Percentiles rank a stretch among this genome's conserved stretches.
phyloP scores from a whole-genome alignment of 2,113 vertebrate genomes.

The Passer domesticus region DNA sequence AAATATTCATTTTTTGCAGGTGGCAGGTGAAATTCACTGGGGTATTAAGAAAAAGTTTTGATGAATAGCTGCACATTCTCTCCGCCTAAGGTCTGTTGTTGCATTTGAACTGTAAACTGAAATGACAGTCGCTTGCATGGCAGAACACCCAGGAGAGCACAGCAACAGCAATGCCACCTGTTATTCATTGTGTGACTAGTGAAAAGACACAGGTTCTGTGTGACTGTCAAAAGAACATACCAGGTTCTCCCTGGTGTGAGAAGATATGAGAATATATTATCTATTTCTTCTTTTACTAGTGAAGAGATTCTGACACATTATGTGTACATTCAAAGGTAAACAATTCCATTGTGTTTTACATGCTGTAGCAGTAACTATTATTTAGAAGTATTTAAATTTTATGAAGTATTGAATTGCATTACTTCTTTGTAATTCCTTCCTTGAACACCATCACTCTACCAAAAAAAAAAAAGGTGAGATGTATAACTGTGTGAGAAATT shows the following conservation, averaged over 20 bases:
- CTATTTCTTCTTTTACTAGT: background rate
- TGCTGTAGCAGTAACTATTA: background rate
- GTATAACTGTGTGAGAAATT: background rate
- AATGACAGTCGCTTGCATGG: background rate
- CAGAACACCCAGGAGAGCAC: conserved; percentile 10
- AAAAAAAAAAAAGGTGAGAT: background rate
- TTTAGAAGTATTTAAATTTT: background rate
- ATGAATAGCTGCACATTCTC: background rate
- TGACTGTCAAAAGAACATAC: too few species aligned
- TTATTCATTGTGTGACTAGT: background rate
- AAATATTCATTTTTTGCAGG: background rate
- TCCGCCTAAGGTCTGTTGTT: background rate
- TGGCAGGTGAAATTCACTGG: background rate
- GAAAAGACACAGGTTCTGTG: background rate
- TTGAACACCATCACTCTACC: background rate
- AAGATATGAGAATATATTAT: background rate
- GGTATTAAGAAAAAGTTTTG: conserved; percentile 24
- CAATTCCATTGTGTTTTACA: background rate
- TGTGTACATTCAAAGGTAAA: background rate
- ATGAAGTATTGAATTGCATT: background rate
- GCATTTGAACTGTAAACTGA: conserved; percentile 36
- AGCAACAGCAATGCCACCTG: conserved; percentile 14
- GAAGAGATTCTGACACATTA: background rate
- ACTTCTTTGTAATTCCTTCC: background rate
- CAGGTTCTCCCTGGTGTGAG: background rate